Conservation (phyloP, 2,888 invertebrate species). For the Empis stercorea region DNA sequence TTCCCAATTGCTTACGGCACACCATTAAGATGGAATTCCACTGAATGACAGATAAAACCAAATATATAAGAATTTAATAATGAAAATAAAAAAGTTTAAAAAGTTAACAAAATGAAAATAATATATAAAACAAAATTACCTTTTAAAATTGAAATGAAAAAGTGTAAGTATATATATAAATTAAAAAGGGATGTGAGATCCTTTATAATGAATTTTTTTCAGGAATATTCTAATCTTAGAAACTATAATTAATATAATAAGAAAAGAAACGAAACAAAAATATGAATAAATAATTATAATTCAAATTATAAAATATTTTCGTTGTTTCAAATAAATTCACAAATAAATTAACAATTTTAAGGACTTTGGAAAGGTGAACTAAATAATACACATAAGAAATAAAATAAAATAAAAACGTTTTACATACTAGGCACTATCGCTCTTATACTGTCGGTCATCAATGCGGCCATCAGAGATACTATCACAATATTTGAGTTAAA, state of each 20-base stretch:
- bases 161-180: constrained; percentile 1
- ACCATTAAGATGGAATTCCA: constrained; percentile 32
- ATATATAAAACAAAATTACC: constrained; percentile 9
- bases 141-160: constrained; percentile 4
- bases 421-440: too few species aligned
- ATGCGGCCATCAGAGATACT: too few species aligned
- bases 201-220: background rate
- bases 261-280: constrained; percentile 8
- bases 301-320: background rate
- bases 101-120: background rate
- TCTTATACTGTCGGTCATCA: too few species aligned
- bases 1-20: constrained; percentile 38
- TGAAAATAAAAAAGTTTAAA: background rate
- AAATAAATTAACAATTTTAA: too few species aligned
- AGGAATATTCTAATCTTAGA: constrained; percentile 9
- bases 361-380: background rate
- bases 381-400: too few species aligned
- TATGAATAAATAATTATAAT: constrained; percentile 7
- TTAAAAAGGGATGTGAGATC: constrained; percentile 1
- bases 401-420: too few species aligned
- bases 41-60: background rate
- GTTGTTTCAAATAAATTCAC: too few species aligned
- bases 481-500: too few species aligned
- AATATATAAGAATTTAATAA: constrained; percentile 2
- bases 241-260: constrained; percentile 4